A percentile compares a stretch with the other conserved stretches of the same genome.
These are phyloP conservation scores for Columba guinea DNA, from an alignment of 2,797 vertebrate genomes.

Conservation along the genomic window DNA sequence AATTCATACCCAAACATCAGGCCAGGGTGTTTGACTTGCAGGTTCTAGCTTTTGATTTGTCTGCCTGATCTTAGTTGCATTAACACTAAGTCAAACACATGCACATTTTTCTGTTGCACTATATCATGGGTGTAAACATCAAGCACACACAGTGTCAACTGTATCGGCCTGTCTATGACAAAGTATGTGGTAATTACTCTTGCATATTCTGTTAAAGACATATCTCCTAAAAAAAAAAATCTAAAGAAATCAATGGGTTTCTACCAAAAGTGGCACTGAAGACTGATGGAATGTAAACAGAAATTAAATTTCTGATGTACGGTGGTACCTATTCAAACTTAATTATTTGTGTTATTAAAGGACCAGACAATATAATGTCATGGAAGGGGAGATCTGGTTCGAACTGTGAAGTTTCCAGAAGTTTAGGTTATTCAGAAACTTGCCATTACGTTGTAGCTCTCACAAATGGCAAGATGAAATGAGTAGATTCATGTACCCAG, in stretches of 20 bases:
- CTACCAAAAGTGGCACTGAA: neutral
- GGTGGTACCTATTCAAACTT: neutral
- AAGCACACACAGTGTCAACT: neutral
- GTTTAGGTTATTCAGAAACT: neutral
- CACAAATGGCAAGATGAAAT: neutral
- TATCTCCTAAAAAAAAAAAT: neutral
- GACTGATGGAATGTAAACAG: neutral
- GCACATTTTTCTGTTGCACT: neutral
- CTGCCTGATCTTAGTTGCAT: neutral
- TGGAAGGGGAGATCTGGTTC: neutral
- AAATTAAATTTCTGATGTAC: neutral
- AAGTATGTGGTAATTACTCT: neutral
- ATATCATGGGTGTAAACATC: neutral
- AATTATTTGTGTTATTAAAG: neutral
- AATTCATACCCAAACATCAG: neutral
- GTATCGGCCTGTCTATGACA: neutral
- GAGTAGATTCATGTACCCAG: neutral
- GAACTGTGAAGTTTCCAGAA: neutral
- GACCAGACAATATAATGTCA: neutral
- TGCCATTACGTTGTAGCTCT: rapidly evolving
- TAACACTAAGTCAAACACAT: neutral
- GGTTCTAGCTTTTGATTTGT: neutral
- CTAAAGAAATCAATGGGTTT: neutral
- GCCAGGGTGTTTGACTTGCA: neutral
- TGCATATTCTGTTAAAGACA: neutral